Evolutionary conservation across 2,888 invertebrate species (phyloP).

Genomic region (Volucella inanis): DNA sequence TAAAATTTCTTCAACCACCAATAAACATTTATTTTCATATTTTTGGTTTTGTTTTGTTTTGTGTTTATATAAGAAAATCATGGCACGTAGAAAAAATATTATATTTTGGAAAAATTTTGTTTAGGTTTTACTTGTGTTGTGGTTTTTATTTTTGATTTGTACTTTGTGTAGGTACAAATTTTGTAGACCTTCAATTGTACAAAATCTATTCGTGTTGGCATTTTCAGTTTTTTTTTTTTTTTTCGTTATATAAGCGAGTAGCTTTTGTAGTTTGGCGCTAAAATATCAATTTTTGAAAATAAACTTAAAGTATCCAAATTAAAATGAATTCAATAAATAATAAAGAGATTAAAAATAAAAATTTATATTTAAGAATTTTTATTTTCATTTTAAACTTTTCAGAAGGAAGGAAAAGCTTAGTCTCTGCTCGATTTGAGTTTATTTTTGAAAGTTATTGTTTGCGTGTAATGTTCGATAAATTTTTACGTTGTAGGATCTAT

Average conservation of each 20-base stretch:
- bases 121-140: no score
- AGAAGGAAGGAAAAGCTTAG: no score
- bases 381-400: no score
- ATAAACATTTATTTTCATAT: constrained; percentile 29
- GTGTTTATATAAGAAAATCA: constrained; percentile 50
- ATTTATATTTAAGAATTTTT: no score
- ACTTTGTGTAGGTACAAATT: constrained; percentile 62
- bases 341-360: no score
- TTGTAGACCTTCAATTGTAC: constrained; percentile 46
- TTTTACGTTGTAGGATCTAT: no score
- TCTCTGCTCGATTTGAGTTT: no score
- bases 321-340: no score
- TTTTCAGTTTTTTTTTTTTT: constrained; percentile 1
- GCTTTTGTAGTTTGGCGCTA: constrained; percentile 6
- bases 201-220: constrained; percentile 39
- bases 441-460: no score
- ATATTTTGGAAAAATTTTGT: constrained; percentile 10
- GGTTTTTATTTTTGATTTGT: constrained; percentile 51
- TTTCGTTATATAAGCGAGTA: neutral
- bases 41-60: constrained; percentile 12
- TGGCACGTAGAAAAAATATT: constrained; percentile 53
- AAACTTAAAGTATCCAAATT: no score
- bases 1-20: constrained; percentile 43
- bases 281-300: neutral
- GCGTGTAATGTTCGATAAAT: no score